Evolutionary conservation across 2,888 invertebrate genomes (phyloP), one percentile per base, ranked within the genome.

Genomic region (Sphinx pinastri): DNA sequence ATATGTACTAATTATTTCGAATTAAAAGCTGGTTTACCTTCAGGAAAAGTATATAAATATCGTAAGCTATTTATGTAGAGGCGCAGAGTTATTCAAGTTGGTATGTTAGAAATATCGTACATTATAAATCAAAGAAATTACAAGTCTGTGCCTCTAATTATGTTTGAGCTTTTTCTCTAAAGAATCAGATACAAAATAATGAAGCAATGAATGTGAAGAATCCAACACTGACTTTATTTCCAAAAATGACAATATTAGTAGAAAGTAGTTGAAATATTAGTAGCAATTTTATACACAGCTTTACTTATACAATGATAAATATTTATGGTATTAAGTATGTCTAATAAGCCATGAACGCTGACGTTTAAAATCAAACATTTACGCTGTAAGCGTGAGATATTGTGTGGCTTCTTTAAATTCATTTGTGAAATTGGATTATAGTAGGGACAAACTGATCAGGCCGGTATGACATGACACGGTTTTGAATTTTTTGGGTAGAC

Each of bases 391-490:
- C 16, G 12, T 19, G 5, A 25, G 19, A 49, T 47, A 13, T 63
- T 58, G 54, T 73, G 77, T 75, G 86, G 83, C 82, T 87, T 86
- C 83, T 81, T 84, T 84, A 84, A 83, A 84, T 83, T 84, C 78
- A 76, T 71, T 70, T 71, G 67, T 75, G 31, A 74, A 84, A 85
- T 83, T 78, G 77, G 81, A 84, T 86, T 84, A n/a, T n/a, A n/a
- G n/a, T n/a, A n/a, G n/a, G n/a, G n/a, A n/a, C n/a, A n/a, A n/a
- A n/a, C n/a, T n/a, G n/a, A n/a, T n/a, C n/a, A n/a, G n/a, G n/a
- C n/a, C n/a, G n/a, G n/a, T n/a, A n/a, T n/a, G n/a, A n/a, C n/a
- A n/a, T n/a, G n/a, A n/a, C n/a, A n/a, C n/a, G n/a, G n/a, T n/a
- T n/a, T n/a, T n/a, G n/a, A n/a, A n/a, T n/a, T n/a, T n/a, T n/a